phyloP scores from a whole-genome alignment of 2,888 invertebrate species.

The Desoria tigrina region DNA sequence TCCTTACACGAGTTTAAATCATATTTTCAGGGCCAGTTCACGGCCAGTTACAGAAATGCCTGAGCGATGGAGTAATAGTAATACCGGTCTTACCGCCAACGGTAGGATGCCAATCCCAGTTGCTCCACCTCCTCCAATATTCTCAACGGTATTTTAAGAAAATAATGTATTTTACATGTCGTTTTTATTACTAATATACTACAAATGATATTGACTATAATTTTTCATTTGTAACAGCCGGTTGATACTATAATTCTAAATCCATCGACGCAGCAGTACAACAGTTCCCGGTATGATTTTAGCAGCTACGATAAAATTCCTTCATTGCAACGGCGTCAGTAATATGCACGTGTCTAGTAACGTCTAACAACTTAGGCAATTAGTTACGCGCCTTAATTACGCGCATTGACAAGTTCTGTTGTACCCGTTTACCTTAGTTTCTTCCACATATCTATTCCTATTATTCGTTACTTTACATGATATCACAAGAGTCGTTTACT shows the following conservation, averaged over 20 bases:
- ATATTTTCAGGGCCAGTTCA: neutral
- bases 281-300: neutral
- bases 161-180: too few relatives aligned
- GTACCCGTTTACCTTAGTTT: too few relatives aligned
- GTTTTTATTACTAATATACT: too few relatives aligned
- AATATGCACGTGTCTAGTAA: too few relatives aligned
- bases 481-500: too few relatives aligned
- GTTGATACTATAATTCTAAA: neutral
- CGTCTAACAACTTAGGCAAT: too few relatives aligned
- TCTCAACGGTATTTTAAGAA: constrained; percentile 33
- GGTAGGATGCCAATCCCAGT: constrained; percentile 30
- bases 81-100: constrained; percentile 20
- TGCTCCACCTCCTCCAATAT: constrained; percentile 34
- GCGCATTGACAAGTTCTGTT: too few relatives aligned
- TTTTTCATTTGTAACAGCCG: neutral
- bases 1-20: neutral
- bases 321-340: constrained; percentile 1
- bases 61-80: constrained; percentile 44
- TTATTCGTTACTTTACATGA: too few relatives aligned
- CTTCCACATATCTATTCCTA: too few relatives aligned
- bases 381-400: too few relatives aligned
- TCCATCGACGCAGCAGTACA: neutral
- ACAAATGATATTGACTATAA: neutral
- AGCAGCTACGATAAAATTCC: neutral
- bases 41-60: constrained; percentile 23